Base-by-base conservation (phyloP, 2,888 invertebrate genomes). In the Eupsilia transversa region DNA sequence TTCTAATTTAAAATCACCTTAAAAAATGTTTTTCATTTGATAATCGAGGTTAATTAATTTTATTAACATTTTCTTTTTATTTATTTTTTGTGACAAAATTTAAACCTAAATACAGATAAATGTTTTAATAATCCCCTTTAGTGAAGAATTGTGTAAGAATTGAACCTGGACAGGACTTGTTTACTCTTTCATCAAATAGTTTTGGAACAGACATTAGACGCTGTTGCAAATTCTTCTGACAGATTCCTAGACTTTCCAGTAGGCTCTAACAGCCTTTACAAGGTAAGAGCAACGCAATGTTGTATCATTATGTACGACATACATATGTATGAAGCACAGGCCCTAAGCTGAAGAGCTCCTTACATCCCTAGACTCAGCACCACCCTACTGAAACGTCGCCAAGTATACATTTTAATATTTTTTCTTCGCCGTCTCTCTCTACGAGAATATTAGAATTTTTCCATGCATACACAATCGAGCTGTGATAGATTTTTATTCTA, bases 391-490 rank as follows among this genome's bases (percentile, higher is more conserved):
- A 86, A 86, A 85, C 71, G 75, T 83, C 77, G 76, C 80, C 79
- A 78, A 82, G 80, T 81, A 74, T 75, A 84, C 72, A 74, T 82
- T 88, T 84, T 86, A 83, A 77, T 85, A 83, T 79, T 81, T 85
- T 84, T 84, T 77, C 61, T 74, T 67, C 68, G 56, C 23, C 49
- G 49, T 63, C 65, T 54, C 75, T 27, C 46, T 80, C 60, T 54
- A 49, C 64, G 56, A 35, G 78, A 76, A 86, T 86, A 86, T 86
- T 84, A 86, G 77, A 86, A 87, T 87, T 87, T 86, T 86, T 84
- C 86, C 84, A 84, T 84, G 86, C 84, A 87, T 87, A 86, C 82
- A 79, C 79, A 86, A 86, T 80, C 60, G 79, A 57, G 30, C 59
- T 61, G 30, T 76, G 80, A 87, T 86, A 74, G 86, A 87, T 86